Percentiles rank a stretch among this genome's conserved stretches.
Evolutionary conservation across 1,140 invertebrate species (phyloP).

Genomic region (Xylocopa sonorina): DNA sequence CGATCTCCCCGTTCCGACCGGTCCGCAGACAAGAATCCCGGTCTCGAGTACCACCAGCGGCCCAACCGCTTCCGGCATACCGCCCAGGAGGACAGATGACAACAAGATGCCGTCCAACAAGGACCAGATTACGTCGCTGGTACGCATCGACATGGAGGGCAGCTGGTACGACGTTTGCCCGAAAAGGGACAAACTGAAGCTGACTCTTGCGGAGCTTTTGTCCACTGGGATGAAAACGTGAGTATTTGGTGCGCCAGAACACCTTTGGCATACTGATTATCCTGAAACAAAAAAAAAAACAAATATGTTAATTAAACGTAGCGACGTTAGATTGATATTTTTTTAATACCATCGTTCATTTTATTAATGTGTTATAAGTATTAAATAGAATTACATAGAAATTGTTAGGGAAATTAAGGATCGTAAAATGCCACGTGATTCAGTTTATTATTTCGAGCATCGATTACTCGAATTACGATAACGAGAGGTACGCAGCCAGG

Average conservation of each 20-base stretch:
- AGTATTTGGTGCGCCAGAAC: conserved; percentile 49
- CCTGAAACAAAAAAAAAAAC: too few relatives aligned
- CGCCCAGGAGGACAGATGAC: conserved; percentile 44
- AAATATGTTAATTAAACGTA: too few relatives aligned
- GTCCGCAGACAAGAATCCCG: neutral
- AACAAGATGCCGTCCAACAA: conserved; percentile 37
- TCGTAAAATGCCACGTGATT: too few relatives aligned
- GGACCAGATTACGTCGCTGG: conserved; percentile 68
- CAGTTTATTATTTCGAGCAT: too few relatives aligned
- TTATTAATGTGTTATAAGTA: too few relatives aligned
- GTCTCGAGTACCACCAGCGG: neutral
- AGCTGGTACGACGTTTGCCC: conserved; percentile 70
- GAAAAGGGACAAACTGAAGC: conserved; percentile 61
- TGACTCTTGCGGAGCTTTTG: conserved; percentile 69
- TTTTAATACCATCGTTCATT: too few relatives aligned
- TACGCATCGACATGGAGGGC: conserved; percentile 74
- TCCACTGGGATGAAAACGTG: conserved; percentile 69
- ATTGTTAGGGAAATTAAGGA: too few relatives aligned
- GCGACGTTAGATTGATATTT: too few relatives aligned
- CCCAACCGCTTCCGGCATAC: conserved; percentile 1
- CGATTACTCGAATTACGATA: too few relatives aligned
- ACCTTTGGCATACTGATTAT: too few relatives aligned
- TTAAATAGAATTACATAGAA: too few relatives aligned
- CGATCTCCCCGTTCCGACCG: neutral
- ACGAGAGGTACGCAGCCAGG: neutral